phyloP scores from a whole-genome alignment of 2,888 invertebrate species.

The Vanessa cardui region DNA sequence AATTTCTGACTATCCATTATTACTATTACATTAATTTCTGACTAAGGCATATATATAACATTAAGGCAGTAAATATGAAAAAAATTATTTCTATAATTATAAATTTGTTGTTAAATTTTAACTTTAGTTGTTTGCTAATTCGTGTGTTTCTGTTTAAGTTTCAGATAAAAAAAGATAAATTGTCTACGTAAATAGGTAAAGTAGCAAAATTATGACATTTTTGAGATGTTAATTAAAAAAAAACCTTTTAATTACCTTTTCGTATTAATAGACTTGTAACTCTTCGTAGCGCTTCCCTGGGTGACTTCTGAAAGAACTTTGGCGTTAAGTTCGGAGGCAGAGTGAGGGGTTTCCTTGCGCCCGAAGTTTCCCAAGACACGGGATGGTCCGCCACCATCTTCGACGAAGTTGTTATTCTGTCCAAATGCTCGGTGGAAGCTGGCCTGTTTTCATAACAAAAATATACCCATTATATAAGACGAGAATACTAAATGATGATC shows the following conservation, averaged over 20 bases:
- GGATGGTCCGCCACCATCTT: constrained; percentile 78
- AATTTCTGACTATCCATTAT: no score
- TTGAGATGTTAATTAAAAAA: neutral
- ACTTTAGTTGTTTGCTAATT: no score
- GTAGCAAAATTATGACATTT: neutral
- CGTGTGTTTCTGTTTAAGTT: no score
- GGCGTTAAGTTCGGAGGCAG: constrained; percentile 94
- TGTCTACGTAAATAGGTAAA: no score
- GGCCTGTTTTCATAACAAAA: constrained; percentile 78
- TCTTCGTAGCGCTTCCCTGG: constrained; percentile 92
- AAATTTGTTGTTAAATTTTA: no score
- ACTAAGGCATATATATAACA: no score
- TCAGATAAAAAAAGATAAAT: no score
- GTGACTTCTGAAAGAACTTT: constrained; percentile 94
- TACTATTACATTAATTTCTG: no score
- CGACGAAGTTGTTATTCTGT: constrained; percentile 84
- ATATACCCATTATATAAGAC: neutral
- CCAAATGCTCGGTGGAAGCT: constrained; percentile 93
- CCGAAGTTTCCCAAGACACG: constrained; percentile 78
- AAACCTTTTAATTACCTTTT: constrained; percentile 90
- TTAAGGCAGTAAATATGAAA: no score
- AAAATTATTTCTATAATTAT: no score
- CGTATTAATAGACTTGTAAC: constrained; percentile 94
- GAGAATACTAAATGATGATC: no score
- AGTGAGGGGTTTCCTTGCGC: constrained; percentile 90